A percentile compares a stretch with the other conserved stretches of the same genome.
Evolutionary conservation across 2,113 vertebrate species (phyloP).

Genomic region (Colossoma macropomum): DNA sequence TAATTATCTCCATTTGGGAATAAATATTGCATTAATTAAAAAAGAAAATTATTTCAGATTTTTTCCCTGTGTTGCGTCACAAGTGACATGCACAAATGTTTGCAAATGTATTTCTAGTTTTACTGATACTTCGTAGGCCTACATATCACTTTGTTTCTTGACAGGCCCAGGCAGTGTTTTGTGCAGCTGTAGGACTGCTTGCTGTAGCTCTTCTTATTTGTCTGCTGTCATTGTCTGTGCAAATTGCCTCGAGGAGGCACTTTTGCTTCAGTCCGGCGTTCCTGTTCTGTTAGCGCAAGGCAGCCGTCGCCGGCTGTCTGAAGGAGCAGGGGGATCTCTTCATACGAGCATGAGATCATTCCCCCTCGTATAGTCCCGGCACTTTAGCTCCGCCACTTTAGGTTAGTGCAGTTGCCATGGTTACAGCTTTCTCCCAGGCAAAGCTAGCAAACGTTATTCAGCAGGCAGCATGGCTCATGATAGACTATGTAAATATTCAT

Average conservation of each 20-base stretch:
- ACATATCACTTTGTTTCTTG: not conserved
- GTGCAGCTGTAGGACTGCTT: not conserved
- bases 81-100: not conserved
- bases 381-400: not conserved
- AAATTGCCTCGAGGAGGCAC: slow-evolving; percentile 6
- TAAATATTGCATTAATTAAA: too few species aligned
- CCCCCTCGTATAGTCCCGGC: not conserved
- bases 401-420: slow-evolving; percentile 32
- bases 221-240: not conserved
- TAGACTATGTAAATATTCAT: slow-evolving; percentile 44
- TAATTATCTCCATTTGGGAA: too few species aligned
- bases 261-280: not conserved
- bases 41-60: too few species aligned
- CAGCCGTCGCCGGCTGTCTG: not conserved
- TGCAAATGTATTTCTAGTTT: not conserved
- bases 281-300: not conserved
- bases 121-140: not conserved
- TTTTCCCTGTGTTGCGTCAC: not conserved
- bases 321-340: slow-evolving; percentile 5
- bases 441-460: not conserved
- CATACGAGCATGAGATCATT: slow-evolving; percentile 10
- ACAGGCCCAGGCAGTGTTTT: not conserved
- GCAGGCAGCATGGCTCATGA: slow-evolving; percentile 22
- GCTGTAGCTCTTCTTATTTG: not conserved
- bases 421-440: slow-evolving; percentile 11